Percentiles rank a stretch among this genome's conserved stretches.
These are phyloP conservation scores for Pterocles orientalis DNA, from an alignment of 2,113 vertebrate species.

Conservation along the genomic window DNA sequence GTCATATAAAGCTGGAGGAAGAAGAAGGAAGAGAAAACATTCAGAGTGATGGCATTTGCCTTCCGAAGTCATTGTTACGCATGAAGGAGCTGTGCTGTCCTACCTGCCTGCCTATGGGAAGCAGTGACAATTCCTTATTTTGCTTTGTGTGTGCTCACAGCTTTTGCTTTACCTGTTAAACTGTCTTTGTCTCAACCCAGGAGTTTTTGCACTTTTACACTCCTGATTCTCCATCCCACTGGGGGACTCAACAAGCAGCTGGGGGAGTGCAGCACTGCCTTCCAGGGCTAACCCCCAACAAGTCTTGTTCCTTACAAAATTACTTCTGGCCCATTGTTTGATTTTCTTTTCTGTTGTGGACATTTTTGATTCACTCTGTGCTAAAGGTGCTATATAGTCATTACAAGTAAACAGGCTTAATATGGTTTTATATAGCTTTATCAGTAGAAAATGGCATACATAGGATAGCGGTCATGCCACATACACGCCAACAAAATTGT, in stretches of 20 bases:
- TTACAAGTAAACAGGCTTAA: background rate
- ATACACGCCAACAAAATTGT: background rate
- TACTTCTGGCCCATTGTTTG: background rate
- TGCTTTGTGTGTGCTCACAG: rapidly evolving
- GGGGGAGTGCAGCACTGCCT: background rate
- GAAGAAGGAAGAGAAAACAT: background rate
- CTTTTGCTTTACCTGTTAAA: background rate
- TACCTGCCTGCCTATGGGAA: background rate
- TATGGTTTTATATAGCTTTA: background rate
- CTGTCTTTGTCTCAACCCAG: background rate
- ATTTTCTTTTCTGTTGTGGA: background rate
- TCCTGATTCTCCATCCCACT: background rate
- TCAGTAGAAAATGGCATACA: background rate
- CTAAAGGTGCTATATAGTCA: background rate
- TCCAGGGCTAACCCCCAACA: background rate
- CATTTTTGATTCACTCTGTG: background rate
- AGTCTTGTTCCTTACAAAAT: background rate
- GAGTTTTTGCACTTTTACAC: background rate
- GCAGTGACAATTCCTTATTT: background rate
- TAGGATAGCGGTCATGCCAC: background rate
- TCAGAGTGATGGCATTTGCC: rapidly evolving
- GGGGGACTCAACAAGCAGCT: rapidly evolving
- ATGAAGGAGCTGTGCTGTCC: background rate
- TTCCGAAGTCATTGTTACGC: rapidly evolving
- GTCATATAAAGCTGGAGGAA: background rate